These are phyloP conservation scores for Amphipoea lucens DNA, from an alignment of 2,888 invertebrate genomes.

Conservation along the genomic window DNA sequence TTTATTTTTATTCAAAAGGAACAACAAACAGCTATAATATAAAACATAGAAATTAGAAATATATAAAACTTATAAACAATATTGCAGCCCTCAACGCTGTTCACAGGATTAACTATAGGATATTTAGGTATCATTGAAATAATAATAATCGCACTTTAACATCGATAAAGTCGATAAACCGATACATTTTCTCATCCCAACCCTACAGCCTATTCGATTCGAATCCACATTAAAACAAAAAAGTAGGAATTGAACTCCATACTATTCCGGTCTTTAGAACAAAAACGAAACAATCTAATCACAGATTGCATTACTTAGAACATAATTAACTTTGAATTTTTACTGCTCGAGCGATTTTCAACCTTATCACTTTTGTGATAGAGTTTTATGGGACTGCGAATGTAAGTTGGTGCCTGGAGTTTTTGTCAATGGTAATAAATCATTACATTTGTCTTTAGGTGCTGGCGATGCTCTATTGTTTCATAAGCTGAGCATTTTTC, in stretches of 20 bases:
- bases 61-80: neutral
- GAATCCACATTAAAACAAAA: slow-evolving; percentile 83
- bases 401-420: slow-evolving; percentile 39
- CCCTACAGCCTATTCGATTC: slow-evolving; percentile 77
- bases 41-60: neutral
- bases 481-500: slow-evolving; percentile 63
- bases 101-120: neutral
- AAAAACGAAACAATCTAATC: slow-evolving; percentile 78
- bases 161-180: slow-evolving; percentile 16
- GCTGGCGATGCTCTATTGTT: slow-evolving; percentile 85
- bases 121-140: neutral
- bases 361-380: slow-evolving; percentile 12
- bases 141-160: neutral
- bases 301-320: slow-evolving; percentile 66
- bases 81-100: neutral
- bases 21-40: neutral
- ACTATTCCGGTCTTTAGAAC: slow-evolving; percentile 75
- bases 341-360: slow-evolving; percentile 23
- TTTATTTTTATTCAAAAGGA: neutral
- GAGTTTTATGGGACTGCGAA: slow-evolving; percentile 15
- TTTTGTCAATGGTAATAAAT: slow-evolving; percentile 83
- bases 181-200: slow-evolving; percentile 53
- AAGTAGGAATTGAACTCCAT: slow-evolving; percentile 74
- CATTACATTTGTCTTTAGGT: slow-evolving; percentile 85
- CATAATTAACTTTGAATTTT: slow-evolving; percentile 62